Evolutionary conservation across 2,797 vertebrate species (phyloP), one percentile per base, ranked within the genome.

Genomic region (Salmo trutta): DNA sequence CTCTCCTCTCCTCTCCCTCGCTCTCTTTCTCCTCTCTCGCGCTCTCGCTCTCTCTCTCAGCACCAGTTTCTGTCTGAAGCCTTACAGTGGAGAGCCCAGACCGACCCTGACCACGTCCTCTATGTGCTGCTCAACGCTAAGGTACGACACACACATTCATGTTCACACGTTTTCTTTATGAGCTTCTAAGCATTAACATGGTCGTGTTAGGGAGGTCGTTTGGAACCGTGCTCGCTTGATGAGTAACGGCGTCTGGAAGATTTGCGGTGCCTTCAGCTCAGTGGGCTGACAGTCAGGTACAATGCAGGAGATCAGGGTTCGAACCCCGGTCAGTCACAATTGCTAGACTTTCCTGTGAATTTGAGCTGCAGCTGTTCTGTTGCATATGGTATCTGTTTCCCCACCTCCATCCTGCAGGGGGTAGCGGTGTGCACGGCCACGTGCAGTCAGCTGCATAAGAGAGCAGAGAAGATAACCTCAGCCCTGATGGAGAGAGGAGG

Each of bases 1-100:
- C 15, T 79, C 71, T 79, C 33, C 15, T 79, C 71, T 79, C 33
- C 21, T 14, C 68, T 33, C n/a, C 8, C 62, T 74, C 91, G 29
- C 29, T 31, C 33, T 36, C 5, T 36, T 7, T 36, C 33, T 36
- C 8, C 41, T 47, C 41, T 19, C 54, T 5, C 54, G n/a, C 6
- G 10, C n/a, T 27, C 24, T 29, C 2, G 15, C 19, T 4, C 15
- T 79, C 71, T 7, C 59, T 75, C 91, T 14, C 89, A 99, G 98
- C 97, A 98, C 93, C 97, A 98, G 88, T 99, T 97, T 91, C 91
- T 99, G 91, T 96, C 97, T 1, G 98, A 99, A 88, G 94, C 98
- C n/a, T 89, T 99, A 77, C 98, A 99, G 83, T 99, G 95, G 94
- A 94, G 98, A 94, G 97, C 98, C 80, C 97, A 98, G 86, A 95